These are phyloP conservation scores for Congeria kusceri DNA, from an alignment of 2,888 invertebrate species.

Conservation along the genomic window DNA sequence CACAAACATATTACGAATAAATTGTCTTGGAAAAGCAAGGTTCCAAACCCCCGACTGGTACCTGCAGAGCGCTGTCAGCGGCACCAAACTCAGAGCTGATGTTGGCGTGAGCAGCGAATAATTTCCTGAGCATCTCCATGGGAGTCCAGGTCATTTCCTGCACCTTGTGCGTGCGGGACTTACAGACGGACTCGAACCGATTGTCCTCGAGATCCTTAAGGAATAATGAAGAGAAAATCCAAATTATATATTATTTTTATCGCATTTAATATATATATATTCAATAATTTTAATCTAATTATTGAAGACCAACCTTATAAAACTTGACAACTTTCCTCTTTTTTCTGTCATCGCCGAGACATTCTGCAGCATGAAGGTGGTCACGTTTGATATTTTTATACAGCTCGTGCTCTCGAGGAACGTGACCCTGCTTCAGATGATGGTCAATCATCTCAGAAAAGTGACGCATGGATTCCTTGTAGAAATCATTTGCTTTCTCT, in stretches of 20 bases:
- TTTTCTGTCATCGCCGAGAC: not conserved
- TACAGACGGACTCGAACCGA: slow-evolving; percentile 18
- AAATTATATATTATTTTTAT: too few relatives aligned
- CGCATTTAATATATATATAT: not conserved
- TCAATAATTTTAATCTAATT: slow-evolving; percentile 2
- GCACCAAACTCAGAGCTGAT: slow-evolving; percentile 34
- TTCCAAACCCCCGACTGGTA: not conserved
- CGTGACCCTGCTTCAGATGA: slow-evolving; percentile 44
- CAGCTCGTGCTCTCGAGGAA: slow-evolving; percentile 22
- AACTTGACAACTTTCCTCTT: slow-evolving; percentile 16
- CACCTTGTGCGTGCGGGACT: slow-evolving; percentile 19
- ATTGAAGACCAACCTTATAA: slow-evolving; percentile 36
- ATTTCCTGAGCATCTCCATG: slow-evolving; percentile 35
- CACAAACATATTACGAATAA: too few relatives aligned
- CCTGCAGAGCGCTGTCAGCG: slow-evolving; percentile 28
- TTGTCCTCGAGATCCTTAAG: slow-evolving; percentile 47
- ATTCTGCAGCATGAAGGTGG: slow-evolving; percentile 25
- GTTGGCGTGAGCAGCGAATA: slow-evolving; percentile 30
- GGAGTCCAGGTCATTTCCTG: slow-evolving; percentile 49
- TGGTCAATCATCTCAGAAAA: slow-evolving; percentile 39
- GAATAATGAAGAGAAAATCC: not conserved
- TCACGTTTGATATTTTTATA: slow-evolving; percentile 38
- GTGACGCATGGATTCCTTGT: slow-evolving; percentile 31
- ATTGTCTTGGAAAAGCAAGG: too few relatives aligned
- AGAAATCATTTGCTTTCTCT: slow-evolving; percentile 38